phyloP scores from a whole-genome alignment of 2,888 invertebrate genomes.

The Spodoptera exigua region DNA sequence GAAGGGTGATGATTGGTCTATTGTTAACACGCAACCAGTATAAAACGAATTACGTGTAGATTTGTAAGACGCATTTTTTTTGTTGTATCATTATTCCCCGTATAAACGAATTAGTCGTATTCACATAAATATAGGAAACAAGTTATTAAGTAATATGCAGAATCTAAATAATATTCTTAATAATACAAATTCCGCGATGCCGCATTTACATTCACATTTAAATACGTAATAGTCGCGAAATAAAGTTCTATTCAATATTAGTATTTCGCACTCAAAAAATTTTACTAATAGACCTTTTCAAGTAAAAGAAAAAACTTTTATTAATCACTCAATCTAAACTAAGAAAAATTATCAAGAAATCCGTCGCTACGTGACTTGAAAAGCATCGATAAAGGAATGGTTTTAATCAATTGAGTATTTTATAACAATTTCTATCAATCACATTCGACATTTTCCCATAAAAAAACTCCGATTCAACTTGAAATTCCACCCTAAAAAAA shows the following conservation, averaged over 20 bases:
- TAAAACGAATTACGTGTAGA: background rate
- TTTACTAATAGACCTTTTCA: no score
- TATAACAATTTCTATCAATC: background rate
- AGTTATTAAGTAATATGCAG: no score
- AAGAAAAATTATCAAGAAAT: background rate
- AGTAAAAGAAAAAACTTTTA: no score
- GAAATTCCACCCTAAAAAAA: constrained; percentile 19
- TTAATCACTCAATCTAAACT: no score
- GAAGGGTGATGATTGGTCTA: constrained; percentile 9
- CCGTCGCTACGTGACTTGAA: background rate
- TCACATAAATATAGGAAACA: no score
- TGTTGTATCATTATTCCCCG: no score
- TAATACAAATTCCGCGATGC: background rate
- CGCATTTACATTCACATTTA: background rate
- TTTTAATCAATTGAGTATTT: background rate
- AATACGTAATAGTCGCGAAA: background rate
- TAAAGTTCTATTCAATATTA: no score
- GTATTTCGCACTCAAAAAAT: no score
- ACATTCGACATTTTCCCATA: constrained; percentile 7
- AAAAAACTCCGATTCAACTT: constrained; percentile 4
- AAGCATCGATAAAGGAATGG: background rate
- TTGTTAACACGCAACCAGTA: constrained; percentile 28
- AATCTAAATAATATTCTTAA: no score
- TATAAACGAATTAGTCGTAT: no score
- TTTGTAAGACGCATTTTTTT: no score